phyloP scores from a whole-genome alignment of 2,113 vertebrate genomes.

The Megaptera novaeangliae region DNA sequence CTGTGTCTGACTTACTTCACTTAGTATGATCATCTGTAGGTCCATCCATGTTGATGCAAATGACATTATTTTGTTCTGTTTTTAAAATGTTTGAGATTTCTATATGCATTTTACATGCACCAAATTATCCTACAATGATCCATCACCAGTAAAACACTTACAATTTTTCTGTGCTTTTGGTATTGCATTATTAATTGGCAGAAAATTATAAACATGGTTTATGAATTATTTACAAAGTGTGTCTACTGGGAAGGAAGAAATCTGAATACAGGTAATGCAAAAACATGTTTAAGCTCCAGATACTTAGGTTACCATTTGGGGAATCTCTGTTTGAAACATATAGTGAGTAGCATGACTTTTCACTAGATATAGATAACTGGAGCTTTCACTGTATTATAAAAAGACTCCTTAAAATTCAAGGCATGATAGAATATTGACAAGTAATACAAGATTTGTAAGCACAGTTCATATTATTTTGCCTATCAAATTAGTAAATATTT shows the following conservation, averaged over 20 bases:
- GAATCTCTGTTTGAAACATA: background rate
- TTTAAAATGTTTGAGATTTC: background rate
- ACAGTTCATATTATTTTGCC: background rate
- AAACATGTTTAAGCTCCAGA: background rate
- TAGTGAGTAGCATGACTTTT: background rate
- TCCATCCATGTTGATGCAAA: too few species aligned
- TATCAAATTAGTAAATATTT: background rate
- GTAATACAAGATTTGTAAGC: background rate
- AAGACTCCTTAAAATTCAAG: background rate
- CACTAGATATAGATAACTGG: background rate
- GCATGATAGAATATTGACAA: background rate
- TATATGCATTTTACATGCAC: background rate
- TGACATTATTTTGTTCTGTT: too few species aligned
- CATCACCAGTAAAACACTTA: constrained; percentile 48
- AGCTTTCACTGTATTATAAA: background rate
- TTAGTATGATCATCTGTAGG: too few species aligned
- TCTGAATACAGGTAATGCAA: constrained; percentile 26
- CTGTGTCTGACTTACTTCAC: too few species aligned
- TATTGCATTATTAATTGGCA: constrained; percentile 70
- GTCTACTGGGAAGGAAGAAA: constrained; percentile 3
- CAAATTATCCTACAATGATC: constrained; percentile 30
- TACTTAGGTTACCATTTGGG: background rate
- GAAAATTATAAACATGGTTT: constrained; percentile 41
- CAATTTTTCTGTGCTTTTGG: constrained; percentile 49
- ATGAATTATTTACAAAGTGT: constrained; percentile 60